Conservation (phyloP, 2,888 invertebrate species). For the Tubiluchus corallicola region DNA sequence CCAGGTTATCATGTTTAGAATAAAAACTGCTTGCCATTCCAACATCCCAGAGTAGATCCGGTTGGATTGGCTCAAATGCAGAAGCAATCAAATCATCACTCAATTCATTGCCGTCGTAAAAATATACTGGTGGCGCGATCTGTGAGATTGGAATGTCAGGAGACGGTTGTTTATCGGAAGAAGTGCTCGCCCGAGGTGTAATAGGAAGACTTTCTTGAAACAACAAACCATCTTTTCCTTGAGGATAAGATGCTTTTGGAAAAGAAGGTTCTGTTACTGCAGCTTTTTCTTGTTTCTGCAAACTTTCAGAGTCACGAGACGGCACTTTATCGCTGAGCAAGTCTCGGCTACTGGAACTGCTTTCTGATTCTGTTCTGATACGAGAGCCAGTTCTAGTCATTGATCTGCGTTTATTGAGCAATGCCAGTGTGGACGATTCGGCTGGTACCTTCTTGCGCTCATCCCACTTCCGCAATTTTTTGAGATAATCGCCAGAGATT, state of each 20-base stretch:
- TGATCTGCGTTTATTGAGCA: neutral
- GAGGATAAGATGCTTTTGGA: neutral
- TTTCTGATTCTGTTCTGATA: neutral
- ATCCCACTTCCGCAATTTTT: neutral
- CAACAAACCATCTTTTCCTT: too few species aligned
- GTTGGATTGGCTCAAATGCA: neutral
- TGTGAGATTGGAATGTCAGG: too few species aligned
- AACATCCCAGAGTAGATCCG: neutral
- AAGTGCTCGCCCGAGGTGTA: neutral
- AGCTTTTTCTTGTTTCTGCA: neutral
- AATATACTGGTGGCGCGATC: constrained; percentile 1
- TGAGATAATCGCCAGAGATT: neutral
- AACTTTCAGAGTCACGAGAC: neutral
- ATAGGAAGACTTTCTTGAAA: too few species aligned
- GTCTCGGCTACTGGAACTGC: neutral
- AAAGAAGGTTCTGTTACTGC: neutral
- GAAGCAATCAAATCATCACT: neutral
- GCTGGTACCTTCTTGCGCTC: neutral
- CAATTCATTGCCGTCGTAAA: neutral
- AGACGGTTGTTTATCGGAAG: neutral
- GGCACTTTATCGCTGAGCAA: neutral
- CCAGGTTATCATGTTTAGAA: neutral
- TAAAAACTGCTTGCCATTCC: neutral
- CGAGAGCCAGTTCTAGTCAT: neutral
- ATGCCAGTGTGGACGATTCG: neutral